phyloP scores from a whole-genome alignment of 1,140 invertebrate species.

The Drosophila micromelanica region DNA sequence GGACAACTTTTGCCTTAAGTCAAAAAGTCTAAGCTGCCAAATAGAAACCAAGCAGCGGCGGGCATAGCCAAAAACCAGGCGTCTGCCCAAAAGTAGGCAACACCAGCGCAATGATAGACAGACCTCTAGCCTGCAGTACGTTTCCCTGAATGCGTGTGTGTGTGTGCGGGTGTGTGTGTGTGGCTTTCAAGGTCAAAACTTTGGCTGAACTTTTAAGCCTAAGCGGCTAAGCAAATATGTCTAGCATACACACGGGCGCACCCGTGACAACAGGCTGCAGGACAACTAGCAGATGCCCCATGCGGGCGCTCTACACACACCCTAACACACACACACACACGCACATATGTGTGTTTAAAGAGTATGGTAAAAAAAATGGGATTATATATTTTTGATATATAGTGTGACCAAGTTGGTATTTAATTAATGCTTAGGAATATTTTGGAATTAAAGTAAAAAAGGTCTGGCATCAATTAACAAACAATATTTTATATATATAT shows the following conservation, averaged over 20 bases:
- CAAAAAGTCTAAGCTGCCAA: slow-evolving; percentile 50
- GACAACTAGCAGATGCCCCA: slow-evolving; percentile 11
- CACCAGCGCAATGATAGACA: slow-evolving; percentile 28
- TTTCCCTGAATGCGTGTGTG: neutral
- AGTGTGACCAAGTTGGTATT: too few relatives aligned
- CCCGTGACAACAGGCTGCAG: slow-evolving; percentile 30
- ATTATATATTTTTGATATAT: neutral
- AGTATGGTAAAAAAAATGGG: neutral
- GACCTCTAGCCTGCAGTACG: neutral
- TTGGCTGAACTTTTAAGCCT: slow-evolving; percentile 61
- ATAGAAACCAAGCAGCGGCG: slow-evolving; percentile 27
- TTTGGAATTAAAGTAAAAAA: too few relatives aligned
- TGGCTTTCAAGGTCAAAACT: slow-evolving; percentile 67
- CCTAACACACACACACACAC: neutral
- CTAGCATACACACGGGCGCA: slow-evolving; percentile 29
- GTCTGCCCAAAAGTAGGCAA: slow-evolving; percentile 18
- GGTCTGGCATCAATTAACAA: too few relatives aligned
- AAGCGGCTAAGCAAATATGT: slow-evolving; percentile 54
- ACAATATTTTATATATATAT: too few relatives aligned
- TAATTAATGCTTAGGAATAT: too few relatives aligned
- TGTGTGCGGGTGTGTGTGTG: slow-evolving; percentile 18
- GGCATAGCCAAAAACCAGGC: slow-evolving; percentile 8
- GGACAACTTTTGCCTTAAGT: slow-evolving; percentile 48
- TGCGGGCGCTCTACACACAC: slow-evolving; percentile 14
- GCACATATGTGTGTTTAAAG: neutral